phyloP scores from a whole-genome alignment of 2,113 vertebrate species.

The Lagopus muta region DNA sequence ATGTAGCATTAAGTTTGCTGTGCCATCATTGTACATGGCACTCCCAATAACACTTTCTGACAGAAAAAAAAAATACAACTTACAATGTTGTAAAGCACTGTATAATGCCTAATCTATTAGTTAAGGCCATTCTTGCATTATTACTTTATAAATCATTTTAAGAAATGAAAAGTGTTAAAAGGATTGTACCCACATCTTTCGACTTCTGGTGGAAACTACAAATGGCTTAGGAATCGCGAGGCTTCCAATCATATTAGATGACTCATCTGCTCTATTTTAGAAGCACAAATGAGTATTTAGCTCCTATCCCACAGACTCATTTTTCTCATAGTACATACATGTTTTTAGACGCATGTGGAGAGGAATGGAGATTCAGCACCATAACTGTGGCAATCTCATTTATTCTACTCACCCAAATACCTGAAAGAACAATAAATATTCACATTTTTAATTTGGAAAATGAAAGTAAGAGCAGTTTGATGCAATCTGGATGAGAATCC shows the following conservation, averaged over 20 bases:
- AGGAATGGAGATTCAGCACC: background rate
- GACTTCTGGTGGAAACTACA: too few relatives aligned
- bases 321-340: background rate
- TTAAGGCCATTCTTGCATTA: background rate
- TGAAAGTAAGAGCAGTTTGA: background rate
- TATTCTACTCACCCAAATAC: background rate
- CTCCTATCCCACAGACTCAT: background rate
- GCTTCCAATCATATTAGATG: background rate
- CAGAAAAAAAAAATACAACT: background rate
- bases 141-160: background rate
- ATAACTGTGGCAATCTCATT: background rate
- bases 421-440: background rate
- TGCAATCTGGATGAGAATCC: background rate
- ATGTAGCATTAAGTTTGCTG: background rate
- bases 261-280: background rate
- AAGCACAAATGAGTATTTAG: background rate
- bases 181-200: background rate
- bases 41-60: background rate
- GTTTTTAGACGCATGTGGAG: background rate
- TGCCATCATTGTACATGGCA: accelerated
- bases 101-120: background rate
- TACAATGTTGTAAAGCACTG: background rate
- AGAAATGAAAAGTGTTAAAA: background rate
- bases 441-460: background rate
- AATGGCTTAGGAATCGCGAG: background rate